Base-by-base conservation (phyloP, 2,113 vertebrate genomes). In the Cheilinus undulatus region DNA sequence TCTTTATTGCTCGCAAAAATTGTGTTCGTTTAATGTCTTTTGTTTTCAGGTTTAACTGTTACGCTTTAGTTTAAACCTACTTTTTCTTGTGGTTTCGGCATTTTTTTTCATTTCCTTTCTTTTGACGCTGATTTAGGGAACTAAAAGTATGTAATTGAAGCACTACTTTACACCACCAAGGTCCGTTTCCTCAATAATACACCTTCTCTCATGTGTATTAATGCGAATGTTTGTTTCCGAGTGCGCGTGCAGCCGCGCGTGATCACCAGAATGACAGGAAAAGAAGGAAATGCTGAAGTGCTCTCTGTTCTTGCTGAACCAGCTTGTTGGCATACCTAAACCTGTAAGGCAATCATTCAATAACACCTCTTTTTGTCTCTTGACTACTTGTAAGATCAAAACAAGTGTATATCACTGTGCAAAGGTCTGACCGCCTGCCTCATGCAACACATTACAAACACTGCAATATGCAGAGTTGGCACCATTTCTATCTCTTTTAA, bases 321-420 rank as follows among this genome's bases (percentile, higher is more conserved):
- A 69, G 86, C 79, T 84, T n/a, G 81, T 58, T 75, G 50, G 27
- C 86, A 73, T 88, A 75, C 82, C 76, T 45, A 11, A 76, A 71
- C 64, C 69, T 36, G 32, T 45, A 30, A 26, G 8, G 22, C 49
- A 10, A 24, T 23, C 3, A 27, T 51, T 48, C 73, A 71, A 22
- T 6, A 36, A 46, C 46, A 40, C 52, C 23, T 61, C 20, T 24
- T 43, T 15, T 45, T 69, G 64, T 34, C 50, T 54, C 30, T 12
- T 42, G 14, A 5, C 22, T 30, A 40, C 13, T 30, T 4, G 28
- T 43, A 22, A 52, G 23, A 20, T 26, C 20, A 64, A 40, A 63
- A 22, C 28, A 26, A 5, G 34, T 22, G 56, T 50, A 43, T 49
- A 45, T 48, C 32, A 9, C 42, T 14, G 51, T 66, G 7, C 62